Evolutionary conservation across 2,113 vertebrate genomes (phyloP).

Genomic region (Cebidichthys violaceus): DNA sequence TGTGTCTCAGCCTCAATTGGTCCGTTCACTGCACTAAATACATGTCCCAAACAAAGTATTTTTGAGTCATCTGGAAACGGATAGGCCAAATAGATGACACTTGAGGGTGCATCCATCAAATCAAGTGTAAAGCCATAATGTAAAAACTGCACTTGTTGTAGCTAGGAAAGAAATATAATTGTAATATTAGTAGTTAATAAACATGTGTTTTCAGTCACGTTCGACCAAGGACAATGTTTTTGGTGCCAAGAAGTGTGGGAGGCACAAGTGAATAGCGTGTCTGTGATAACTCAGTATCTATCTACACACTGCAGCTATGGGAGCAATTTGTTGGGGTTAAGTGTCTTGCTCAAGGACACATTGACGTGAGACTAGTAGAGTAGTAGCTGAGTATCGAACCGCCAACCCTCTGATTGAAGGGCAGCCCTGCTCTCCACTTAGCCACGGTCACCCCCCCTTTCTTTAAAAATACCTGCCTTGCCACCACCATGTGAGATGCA

Average conservation of each 20-base stretch:
- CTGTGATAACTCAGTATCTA: too few species aligned
- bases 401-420: too few species aligned
- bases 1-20: neutral
- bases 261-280: neutral
- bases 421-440: too few species aligned
- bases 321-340: too few species aligned
- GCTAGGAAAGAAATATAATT: neutral
- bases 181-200: neutral
- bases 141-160: neutral
- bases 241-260: constrained; percentile 1
- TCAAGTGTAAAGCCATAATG: neutral
- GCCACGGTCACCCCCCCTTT: too few species aligned
- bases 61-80: neutral
- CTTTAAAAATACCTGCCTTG: constrained; percentile 26
- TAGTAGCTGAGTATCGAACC: too few species aligned
- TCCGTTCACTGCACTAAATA: neutral
- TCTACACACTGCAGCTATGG: too few species aligned
- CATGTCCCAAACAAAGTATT: neutral
- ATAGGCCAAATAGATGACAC: neutral
- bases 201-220: constrained; percentile 4
- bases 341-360: too few species aligned
- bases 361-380: too few species aligned
- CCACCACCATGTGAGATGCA: constrained; percentile 17
- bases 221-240: neutral
- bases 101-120: too few species aligned